phyloP scores from a whole-genome alignment of 2,888 invertebrate species.

The Drosophila neotestacea region DNA sequence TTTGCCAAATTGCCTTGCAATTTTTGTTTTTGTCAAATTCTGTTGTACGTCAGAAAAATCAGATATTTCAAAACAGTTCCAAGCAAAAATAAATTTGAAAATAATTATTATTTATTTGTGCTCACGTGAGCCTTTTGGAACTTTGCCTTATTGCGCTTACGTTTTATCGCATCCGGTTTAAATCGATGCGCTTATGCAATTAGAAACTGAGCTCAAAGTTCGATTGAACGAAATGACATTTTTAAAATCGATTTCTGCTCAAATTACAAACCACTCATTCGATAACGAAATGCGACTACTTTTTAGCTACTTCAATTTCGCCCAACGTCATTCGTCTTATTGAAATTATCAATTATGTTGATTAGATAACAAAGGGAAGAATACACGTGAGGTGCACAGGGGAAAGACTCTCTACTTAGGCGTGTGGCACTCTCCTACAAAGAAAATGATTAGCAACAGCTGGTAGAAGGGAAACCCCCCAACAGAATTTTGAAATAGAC shows the following conservation, averaged over 20 bases:
- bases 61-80: conserved; percentile 22
- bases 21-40: conserved; percentile 13
- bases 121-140: conserved; percentile 67
- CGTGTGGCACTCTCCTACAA: conserved; percentile 16
- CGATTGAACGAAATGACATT: conserved; percentile 21
- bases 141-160: conserved; percentile 32
- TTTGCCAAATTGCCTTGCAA: conserved; percentile 40
- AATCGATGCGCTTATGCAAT: conserved; percentile 31
- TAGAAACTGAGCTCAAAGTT: conserved; percentile 29
- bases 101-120: conserved; percentile 4
- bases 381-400: conserved; percentile 14
- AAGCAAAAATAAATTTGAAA: conserved; percentile 26
- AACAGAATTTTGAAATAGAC: conserved; percentile 1
- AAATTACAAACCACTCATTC: conserved; percentile 33
- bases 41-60: conserved; percentile 41
- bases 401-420: neutral
- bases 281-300: conserved; percentile 38
- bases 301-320: conserved; percentile 1
- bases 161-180: conserved; percentile 25
- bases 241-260: conserved; percentile 13
- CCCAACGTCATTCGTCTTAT: conserved; percentile 20
- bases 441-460: conserved; percentile 1
- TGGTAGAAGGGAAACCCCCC: conserved; percentile 10
- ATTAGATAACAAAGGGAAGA: conserved; percentile 49
- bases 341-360: conserved; percentile 48